Percentiles rank a stretch among this genome's conserved stretches.
These are phyloP conservation scores for Clarias platycephalus DNA, from an alignment of 2,797 vertebrate genomes.

Conservation along the genomic window DNA sequence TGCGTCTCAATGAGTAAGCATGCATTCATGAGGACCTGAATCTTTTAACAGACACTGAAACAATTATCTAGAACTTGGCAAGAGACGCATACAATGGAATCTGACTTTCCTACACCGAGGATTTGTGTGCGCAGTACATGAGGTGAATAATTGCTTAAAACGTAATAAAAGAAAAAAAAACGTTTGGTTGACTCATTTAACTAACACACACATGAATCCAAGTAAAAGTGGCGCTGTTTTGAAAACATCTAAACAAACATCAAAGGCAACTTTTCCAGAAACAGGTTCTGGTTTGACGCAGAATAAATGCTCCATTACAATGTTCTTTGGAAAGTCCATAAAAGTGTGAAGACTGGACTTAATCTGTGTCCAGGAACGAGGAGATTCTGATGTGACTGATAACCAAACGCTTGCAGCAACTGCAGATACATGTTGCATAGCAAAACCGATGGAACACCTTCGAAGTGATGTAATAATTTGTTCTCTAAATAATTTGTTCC, in stretches of 20 bases:
- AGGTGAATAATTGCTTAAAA: not conserved
- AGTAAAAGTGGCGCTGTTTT: slow-evolving; percentile 29
- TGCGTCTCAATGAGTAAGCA: slow-evolving; percentile 53
- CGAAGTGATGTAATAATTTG: no score
- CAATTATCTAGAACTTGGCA: slow-evolving; percentile 51
- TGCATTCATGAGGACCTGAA: slow-evolving; percentile 56
- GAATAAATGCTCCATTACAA: slow-evolving; percentile 27
- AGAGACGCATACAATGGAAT: not conserved
- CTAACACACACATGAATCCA: slow-evolving; percentile 26
- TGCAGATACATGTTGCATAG: slow-evolving; percentile 12
- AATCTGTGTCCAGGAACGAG: slow-evolving; percentile 23
- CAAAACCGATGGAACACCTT: not conserved
- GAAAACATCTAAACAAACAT: slow-evolving; percentile 30
- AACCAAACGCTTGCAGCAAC: slow-evolving; percentile 33
- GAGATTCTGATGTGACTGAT: slow-evolving; percentile 16
- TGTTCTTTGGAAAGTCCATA: slow-evolving; percentile 32
- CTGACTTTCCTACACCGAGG: not conserved
- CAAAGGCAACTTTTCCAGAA: slow-evolving; percentile 20
- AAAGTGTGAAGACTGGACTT: slow-evolving; percentile 13
- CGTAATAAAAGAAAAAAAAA: not conserved
- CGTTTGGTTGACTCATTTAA: slow-evolving; percentile 8
- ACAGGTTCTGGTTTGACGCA: not conserved
- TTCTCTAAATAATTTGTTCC: no score
- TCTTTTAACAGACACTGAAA: slow-evolving; percentile 53
- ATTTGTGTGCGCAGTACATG: slow-evolving; percentile 10